phyloP scores from a whole-genome alignment of 1,140 invertebrate genomes.

The Psix sp. region DNA sequence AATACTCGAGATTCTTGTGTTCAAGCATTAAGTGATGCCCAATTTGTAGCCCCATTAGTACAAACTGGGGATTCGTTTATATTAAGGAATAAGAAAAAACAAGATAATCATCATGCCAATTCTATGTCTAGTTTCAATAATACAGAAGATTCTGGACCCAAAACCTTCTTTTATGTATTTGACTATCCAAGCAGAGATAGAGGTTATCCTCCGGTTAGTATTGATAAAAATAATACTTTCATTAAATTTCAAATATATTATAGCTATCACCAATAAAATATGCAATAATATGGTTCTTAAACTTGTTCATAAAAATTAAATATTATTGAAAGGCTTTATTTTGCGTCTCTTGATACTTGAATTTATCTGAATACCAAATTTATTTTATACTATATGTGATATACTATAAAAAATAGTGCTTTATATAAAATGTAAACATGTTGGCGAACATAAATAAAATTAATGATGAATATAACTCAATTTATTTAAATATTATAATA shows the following conservation, averaged over 20 bases:
- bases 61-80: slow-evolving; percentile 88
- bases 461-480: too few species aligned
- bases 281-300: too few species aligned
- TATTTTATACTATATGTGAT: too few species aligned
- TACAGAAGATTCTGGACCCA: slow-evolving; percentile 77
- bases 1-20: slow-evolving; percentile 95
- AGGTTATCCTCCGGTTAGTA: slow-evolving; percentile 88
- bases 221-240: background rate
- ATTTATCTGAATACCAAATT: too few species aligned
- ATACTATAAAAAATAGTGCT: too few species aligned
- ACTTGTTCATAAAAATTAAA: too few species aligned
- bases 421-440: too few species aligned
- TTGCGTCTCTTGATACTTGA: too few species aligned
- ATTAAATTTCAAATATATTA: slow-evolving; percentile 3
- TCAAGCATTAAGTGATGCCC: slow-evolving; percentile 93
- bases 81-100: slow-evolving; percentile 73
- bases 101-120: slow-evolving; percentile 64
- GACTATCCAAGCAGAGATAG: slow-evolving; percentile 95
- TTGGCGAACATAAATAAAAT: too few species aligned
- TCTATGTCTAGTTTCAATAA: slow-evolving; percentile 67
- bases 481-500: too few species aligned
- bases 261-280: background rate
- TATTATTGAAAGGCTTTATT: too few species aligned
- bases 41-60: slow-evolving; percentile 90
- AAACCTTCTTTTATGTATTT: slow-evolving; percentile 94